phyloP scores from a whole-genome alignment of 2,888 invertebrate genomes.

The Morpho achilles region DNA sequence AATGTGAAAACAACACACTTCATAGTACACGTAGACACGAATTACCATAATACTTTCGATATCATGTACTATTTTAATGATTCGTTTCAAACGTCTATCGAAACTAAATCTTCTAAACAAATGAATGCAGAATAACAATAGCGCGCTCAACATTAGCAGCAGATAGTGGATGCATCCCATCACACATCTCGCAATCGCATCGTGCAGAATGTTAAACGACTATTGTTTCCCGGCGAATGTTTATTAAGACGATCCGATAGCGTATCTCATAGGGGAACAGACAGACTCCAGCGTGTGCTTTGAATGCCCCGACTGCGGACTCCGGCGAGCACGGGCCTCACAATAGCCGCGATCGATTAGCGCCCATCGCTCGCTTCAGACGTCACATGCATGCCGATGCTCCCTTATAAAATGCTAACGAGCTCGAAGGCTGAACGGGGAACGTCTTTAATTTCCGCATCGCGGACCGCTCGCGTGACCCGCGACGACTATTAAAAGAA shows the following conservation, averaged over 20 bases:
- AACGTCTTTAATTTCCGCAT: constrained; percentile 53
- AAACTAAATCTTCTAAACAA: neutral
- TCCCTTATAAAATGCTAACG: constrained; percentile 48
- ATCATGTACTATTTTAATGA: no score
- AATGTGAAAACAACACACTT: no score
- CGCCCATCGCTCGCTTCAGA: constrained; percentile 34
- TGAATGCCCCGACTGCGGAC: constrained; percentile 46
- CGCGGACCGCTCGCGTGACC: constrained; percentile 67
- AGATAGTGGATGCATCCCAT: constrained; percentile 42
- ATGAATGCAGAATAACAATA: constrained; percentile 40
- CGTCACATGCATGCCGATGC: constrained; percentile 30
- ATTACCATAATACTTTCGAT: no score
- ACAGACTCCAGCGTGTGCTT: constrained; percentile 64
- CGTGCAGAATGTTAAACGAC: constrained; percentile 58
- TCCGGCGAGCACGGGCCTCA: constrained; percentile 36
- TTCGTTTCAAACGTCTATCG: no score
- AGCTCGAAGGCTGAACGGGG: constrained; percentile 46
- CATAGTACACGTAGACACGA: no score
- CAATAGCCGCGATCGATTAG: constrained; percentile 71
- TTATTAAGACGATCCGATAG: constrained; percentile 77
- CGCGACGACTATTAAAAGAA: constrained; percentile 66
- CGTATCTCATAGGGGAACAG: constrained; percentile 63
- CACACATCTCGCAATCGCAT: constrained; percentile 48
- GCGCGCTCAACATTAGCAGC: constrained; percentile 47
- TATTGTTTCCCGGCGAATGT: constrained; percentile 72